Evolutionary conservation across 2,888 invertebrate species (phyloP), one percentile per base, ranked within the genome.

Genomic region (Dione vanillae): DNA sequence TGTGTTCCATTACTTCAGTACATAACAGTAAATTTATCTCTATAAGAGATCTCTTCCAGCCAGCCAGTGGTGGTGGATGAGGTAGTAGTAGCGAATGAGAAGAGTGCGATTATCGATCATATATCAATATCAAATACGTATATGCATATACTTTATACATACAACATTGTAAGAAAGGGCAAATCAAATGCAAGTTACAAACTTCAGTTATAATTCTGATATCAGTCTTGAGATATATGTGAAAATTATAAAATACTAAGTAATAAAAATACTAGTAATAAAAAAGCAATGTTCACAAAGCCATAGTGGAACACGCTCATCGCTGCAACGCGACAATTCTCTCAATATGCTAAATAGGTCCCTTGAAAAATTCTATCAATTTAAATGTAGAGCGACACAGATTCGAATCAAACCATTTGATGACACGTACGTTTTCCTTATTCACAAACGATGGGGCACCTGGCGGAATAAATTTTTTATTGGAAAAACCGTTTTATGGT

Each of bases 401-500:
- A 66, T 66, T 69, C 52, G 45, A 66, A 27, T 66, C 20, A 62
- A 66, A 69, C 59, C 47, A 56, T 41, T 54, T 65, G 65, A 45
- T 40, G 58, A 49, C 49, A 40, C 47, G 43, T 69, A 47, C 58
- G 65, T 67, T 62, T 66, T 61, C 54, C 54, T 72, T 49, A 64
- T 56, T 65, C 47, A 45, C 19, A 10, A 61, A 43, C 65, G 40
- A 54, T 69, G 62, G 47, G 59, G 66, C 61, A 54, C 66, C 59
- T 58, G 49, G 64, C 45, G 40, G 65, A 56, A 62, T 71, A 69
- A 70, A 76, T 72, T 73, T 72, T 70, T 68, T 54, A 71, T 67
- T 62, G 65, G 59, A 47, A 68, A 65, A 65, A 62, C 70, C 73
- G 67, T 74, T 70, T 74, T 72, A 52, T 76, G 68, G 71, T 68